Evolutionary conservation across 1,140 invertebrate genomes (phyloP).

Genomic region (Latrodectus geometricus): DNA sequence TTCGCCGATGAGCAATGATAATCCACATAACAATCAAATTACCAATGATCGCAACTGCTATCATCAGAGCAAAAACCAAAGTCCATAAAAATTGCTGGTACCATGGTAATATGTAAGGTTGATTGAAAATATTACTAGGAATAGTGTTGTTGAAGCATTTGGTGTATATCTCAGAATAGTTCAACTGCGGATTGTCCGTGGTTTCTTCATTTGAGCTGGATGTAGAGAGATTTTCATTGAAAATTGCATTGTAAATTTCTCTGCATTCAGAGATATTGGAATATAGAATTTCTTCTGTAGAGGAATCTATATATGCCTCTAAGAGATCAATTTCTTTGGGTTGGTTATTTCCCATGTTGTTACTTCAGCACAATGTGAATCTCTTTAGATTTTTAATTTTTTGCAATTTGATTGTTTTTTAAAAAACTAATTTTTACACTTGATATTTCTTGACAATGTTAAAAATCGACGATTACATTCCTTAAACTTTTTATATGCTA

Average conservation of each 20-base stretch:
- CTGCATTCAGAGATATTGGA: not conserved
- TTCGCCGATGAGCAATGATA: slow-evolving; percentile 80
- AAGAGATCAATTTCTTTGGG: slow-evolving; percentile 45
- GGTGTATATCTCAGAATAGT: slow-evolving; percentile 9
- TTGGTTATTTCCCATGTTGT: slow-evolving; percentile 35
- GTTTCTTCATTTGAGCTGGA: not conserved
- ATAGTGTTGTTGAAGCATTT: slow-evolving; percentile 19
- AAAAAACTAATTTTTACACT: too few relatives aligned
- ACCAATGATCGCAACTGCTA: slow-evolving; percentile 82
- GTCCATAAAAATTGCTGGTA: slow-evolving; percentile 63
- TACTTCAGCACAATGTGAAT: too few relatives aligned
- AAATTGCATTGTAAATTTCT: not conserved
- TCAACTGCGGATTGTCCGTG: too few relatives aligned
- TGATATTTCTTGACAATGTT: too few relatives aligned
- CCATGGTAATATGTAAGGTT: slow-evolving; percentile 51
- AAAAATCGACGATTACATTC: too few relatives aligned
- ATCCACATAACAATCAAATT: slow-evolving; percentile 92
- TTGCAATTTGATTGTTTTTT: too few relatives aligned
- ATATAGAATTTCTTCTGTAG: not conserved
- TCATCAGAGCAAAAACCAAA: slow-evolving; percentile 72
- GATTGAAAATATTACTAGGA: slow-evolving; percentile 26
- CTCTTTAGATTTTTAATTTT: too few relatives aligned
- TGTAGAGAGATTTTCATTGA: not conserved
- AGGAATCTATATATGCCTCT: slow-evolving; percentile 28
- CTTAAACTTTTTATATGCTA: too few relatives aligned